Base-by-base conservation (phyloP, 1,140 invertebrate genomes). In the Saccostrea glomerata region DNA sequence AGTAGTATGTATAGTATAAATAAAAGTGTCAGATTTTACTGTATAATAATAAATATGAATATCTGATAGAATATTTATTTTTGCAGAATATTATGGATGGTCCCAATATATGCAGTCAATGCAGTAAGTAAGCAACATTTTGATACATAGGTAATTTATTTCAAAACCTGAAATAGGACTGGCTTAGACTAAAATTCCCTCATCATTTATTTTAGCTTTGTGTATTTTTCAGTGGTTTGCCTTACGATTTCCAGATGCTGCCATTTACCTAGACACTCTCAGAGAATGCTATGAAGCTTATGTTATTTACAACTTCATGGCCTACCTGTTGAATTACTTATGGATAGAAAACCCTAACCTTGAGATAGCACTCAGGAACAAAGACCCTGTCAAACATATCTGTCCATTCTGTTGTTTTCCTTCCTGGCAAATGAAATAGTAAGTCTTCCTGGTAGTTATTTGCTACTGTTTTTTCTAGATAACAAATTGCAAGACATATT, bases 261-360 rank as follows among this genome's bases (percentile, higher is more conserved):
- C 98, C 25, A 98, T 99, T 88, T 99, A 99, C 93, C 96, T 99
- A 92, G 98, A 99, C 94, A 98, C 98, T 91, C 94, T 98, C 47
- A 96, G 98, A 95, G 98, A 99, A 96, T 99, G 98, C 94, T 99
- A 99, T 94, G 98, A 99, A 95, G 96, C 96, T 11, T 99, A 98
- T 96, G 98, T 99, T 0, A 99, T 99, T 92, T 99, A 99, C 94
- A 99, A 98, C 95, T 99, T 99, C 93, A 98, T 99, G 98, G 97
- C 97, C 93, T 99, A 98, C 95, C 95, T 99, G 77, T 95, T 99
- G 83, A 98, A 98, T 92, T 99, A 98, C 95, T 96, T 99, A 70
- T 97, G 98, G 66, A 88, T 87, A n/a, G 91, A 94, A 88, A 92
- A 94, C 88, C 96, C 97, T 91, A 97, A 97, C 94, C 95, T 99